Conservation (phyloP, 2,797 vertebrate genomes). For the Podarcis lilfordi region DNA sequence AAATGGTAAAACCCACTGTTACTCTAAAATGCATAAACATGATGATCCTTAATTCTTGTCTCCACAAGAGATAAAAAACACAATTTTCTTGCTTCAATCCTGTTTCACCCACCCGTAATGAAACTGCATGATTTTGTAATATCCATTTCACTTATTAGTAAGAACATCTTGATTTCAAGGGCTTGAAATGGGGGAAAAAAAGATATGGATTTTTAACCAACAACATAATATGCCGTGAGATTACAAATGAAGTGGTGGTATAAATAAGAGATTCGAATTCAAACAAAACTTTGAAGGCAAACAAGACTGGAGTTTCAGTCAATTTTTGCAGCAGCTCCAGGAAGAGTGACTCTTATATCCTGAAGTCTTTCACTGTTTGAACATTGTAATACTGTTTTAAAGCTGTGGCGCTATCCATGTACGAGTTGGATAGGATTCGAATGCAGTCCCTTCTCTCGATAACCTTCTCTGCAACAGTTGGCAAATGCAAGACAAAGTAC, state of each 20-base stretch:
- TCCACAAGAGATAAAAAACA: slow-evolving; percentile 17
- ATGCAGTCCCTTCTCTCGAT: slow-evolving; percentile 15
- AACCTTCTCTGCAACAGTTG: neutral
- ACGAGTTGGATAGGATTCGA: neutral
- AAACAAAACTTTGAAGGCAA: neutral
- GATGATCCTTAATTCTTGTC: neutral
- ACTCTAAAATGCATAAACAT: slow-evolving; percentile 28
- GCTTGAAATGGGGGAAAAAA: neutral
- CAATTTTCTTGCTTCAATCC: neutral
- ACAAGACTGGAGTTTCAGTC: neutral
- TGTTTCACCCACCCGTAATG: slow-evolving; percentile 6
- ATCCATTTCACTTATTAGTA: neutral
- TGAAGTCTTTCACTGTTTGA: neutral
- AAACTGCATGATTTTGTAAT: neutral
- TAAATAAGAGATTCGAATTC: neutral
- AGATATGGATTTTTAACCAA: neutral
- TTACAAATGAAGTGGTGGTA: neutral
- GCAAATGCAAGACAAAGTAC: neutral
- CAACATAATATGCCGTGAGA: neutral
- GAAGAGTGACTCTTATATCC: neutral
- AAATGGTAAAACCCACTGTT: neutral
- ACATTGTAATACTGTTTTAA: neutral
- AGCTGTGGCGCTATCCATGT: neutral
- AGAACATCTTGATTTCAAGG: slow-evolving; percentile 1
- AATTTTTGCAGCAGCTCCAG: slow-evolving; percentile 3